Conservation (phyloP, 2,113 vertebrate species). For the Colaptes auratus region DNA sequence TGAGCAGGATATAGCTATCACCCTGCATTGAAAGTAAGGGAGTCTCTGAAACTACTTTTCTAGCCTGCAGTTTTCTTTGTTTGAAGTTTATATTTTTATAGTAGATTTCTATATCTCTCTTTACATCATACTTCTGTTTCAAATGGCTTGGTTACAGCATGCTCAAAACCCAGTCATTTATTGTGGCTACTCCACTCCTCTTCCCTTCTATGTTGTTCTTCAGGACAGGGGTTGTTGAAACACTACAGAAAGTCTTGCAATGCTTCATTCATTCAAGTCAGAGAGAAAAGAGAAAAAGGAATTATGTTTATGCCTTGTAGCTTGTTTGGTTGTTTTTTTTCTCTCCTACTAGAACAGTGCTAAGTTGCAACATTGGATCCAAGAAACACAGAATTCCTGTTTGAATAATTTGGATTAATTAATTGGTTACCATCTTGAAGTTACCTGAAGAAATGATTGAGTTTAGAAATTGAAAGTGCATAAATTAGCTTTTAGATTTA, state of each 20-base stretch:
- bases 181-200: neutral
- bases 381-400: neutral
- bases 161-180: neutral
- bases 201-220: neutral
- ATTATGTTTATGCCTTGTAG: accelerated
- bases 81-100: neutral
- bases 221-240: neutral
- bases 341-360: neutral
- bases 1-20: neutral
- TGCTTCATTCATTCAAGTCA: neutral
- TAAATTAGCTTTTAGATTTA: neutral
- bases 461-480: neutral
- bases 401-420: neutral
- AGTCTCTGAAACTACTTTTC: neutral
- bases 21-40: neutral
- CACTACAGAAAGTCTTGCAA: neutral
- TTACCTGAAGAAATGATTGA: neutral
- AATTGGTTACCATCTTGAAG: neutral
- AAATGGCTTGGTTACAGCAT: neutral
- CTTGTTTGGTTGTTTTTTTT: neutral
- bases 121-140: neutral
- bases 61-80: neutral
- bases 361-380: neutral
- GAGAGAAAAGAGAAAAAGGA: neutral
- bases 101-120: neutral